A percentile compares a stretch with the other conserved stretches of the same genome.
These are phyloP conservation scores for Acrossocheilus wenchowensis DNA, from an alignment of 2,797 vertebrate species.

Conservation along the genomic window DNA sequence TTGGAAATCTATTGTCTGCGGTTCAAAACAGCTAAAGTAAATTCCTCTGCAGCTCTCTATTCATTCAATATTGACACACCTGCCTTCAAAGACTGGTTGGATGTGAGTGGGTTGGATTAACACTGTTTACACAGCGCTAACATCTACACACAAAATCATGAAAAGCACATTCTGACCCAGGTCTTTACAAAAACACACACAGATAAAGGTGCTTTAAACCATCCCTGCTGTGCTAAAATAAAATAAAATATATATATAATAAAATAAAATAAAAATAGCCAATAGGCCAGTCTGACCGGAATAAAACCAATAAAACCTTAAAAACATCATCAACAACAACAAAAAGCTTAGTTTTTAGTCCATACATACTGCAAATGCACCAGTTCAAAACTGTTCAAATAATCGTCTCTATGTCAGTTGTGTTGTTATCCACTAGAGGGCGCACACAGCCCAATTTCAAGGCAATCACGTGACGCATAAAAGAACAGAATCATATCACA, in stretches of 20 bases:
- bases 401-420: neutral
- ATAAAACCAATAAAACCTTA: neutral
- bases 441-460: slow-evolving; percentile 60
- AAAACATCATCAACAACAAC: neutral
- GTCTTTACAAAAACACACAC: slow-evolving; percentile 21
- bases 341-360: neutral
- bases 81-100: slow-evolving; percentile 40
- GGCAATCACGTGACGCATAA: neutral
- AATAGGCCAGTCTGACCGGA: neutral
- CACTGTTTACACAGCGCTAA: slow-evolving; percentile 31
- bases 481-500: neutral
- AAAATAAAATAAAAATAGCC: neutral
- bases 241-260: neutral
- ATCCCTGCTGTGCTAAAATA: neutral
- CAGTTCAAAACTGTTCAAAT: neutral
- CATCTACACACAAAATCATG: slow-evolving; percentile 3
- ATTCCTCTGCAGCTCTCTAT: slow-evolving; percentile 36
- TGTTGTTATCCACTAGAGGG: slow-evolving; percentile 71
- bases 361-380: neutral
- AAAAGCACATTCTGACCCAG: neutral
- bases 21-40: slow-evolving; percentile 12
- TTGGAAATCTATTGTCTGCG: neutral
- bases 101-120: slow-evolving; percentile 35
- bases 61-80: slow-evolving; percentile 56
- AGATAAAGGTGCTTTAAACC: slow-evolving; percentile 7